A percentile compares a stretch with the other conserved stretches of the same genome.
phyloP scores from a whole-genome alignment of 2,888 invertebrate genomes.

The Volucella inflata region DNA sequence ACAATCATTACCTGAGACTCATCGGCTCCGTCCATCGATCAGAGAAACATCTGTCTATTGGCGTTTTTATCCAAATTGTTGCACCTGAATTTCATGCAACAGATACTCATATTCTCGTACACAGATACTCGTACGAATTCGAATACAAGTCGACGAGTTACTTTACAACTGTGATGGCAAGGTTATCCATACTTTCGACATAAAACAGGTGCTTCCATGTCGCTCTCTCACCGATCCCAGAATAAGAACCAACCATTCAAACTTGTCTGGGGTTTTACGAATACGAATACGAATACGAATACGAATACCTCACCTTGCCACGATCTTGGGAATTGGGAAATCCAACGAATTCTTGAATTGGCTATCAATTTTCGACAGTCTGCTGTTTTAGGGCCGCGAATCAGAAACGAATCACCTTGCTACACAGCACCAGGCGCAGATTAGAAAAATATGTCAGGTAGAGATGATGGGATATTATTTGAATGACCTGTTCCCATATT shows the following conservation, averaged over 20 bases:
- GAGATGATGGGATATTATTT: neutral
- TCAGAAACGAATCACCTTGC: slow-evolving; percentile 9
- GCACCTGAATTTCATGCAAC: slow-evolving; percentile 70
- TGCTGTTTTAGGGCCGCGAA: slow-evolving; percentile 17
- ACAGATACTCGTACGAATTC: slow-evolving; percentile 1
- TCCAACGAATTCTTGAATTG: slow-evolving; percentile 56
- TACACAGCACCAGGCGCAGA: slow-evolving; percentile 36
- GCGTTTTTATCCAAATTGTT: slow-evolving; percentile 66
- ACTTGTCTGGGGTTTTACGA: slow-evolving; percentile 42
- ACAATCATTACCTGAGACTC: slow-evolving; percentile 64
- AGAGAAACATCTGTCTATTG: slow-evolving; percentile 72
- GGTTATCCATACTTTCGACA: slow-evolving; percentile 50
- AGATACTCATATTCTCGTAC: slow-evolving; percentile 23
- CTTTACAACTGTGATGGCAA: slow-evolving; percentile 35
- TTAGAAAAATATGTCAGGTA: slow-evolving; percentile 26
- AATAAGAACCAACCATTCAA: slow-evolving; percentile 37
- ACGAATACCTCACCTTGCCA: neutral
- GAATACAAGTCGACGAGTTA: no score
- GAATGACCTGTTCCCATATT: slow-evolving; percentile 16
- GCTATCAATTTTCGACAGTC: neutral
- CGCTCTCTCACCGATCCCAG: slow-evolving; percentile 26
- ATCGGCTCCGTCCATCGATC: slow-evolving; percentile 27
- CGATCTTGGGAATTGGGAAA: slow-evolving; percentile 33
- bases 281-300: no score
- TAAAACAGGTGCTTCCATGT: slow-evolving; percentile 66